phyloP scores from a whole-genome alignment of 2,113 vertebrate species.

The Ceratotherium simum region DNA sequence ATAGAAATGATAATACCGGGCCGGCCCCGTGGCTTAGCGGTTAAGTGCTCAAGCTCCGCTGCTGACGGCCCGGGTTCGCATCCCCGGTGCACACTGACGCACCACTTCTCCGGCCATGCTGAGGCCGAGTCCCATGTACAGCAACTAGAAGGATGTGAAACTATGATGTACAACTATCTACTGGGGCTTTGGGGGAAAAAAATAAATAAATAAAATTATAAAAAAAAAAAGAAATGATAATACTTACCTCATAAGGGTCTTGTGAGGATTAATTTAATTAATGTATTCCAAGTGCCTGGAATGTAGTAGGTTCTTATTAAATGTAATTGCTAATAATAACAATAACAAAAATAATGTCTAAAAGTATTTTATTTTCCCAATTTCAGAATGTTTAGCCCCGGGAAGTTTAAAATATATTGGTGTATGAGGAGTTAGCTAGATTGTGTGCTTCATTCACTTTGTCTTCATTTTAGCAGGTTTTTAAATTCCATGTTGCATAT shows the following conservation, averaged over 20 bases:
- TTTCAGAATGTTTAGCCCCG: constrained; percentile 28
- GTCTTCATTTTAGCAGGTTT: constrained; percentile 15
- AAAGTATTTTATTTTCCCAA: background rate
- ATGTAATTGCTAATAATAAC: constrained; percentile 49
- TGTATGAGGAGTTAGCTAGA: background rate
- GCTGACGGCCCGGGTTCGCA: too few relatives aligned
- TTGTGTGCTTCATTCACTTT: background rate
- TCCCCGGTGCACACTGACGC: too few relatives aligned
- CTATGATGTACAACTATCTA: too few relatives aligned
- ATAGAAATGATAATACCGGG: background rate
- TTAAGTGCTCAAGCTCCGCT: too few relatives aligned
- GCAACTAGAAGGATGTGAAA: too few relatives aligned
- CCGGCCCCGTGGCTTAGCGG: too few relatives aligned
- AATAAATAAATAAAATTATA: too few relatives aligned
- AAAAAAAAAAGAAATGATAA: background rate
- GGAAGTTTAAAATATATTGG: background rate
- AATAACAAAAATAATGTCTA: background rate
- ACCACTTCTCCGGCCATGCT: too few relatives aligned
- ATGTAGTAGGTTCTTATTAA: background rate
- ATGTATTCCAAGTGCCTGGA: background rate
- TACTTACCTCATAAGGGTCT: background rate
- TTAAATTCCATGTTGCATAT: background rate
- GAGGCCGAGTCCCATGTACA: too few relatives aligned
- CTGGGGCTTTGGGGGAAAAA: too few relatives aligned
- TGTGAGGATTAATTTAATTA: constrained; percentile 22